Evolutionary conservation across 2,797 vertebrate genomes (phyloP).

Genomic region (Pseudochaenichthys georgianus): DNA sequence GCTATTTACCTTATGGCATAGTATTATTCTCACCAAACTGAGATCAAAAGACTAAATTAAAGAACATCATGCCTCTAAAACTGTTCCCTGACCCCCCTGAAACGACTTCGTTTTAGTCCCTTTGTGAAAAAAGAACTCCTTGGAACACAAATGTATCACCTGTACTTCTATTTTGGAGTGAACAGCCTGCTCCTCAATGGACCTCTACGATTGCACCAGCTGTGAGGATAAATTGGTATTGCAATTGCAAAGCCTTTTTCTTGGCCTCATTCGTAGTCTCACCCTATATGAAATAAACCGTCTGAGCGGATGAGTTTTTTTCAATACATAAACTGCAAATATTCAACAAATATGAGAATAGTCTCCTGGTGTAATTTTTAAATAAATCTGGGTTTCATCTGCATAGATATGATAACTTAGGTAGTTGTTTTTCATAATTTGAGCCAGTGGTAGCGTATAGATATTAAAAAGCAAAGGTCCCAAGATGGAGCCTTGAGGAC

Average conservation of each 20-base stretch:
- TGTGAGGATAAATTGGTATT: conserved; percentile 27
- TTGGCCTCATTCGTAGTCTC: conserved; percentile 4
- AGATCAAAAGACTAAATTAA: background rate
- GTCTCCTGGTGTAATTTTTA: too few species aligned
- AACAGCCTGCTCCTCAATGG: conserved; percentile 16
- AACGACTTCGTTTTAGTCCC: background rate
- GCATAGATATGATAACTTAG: too few species aligned
- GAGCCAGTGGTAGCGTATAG: too few species aligned
- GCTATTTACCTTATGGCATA: background rate
- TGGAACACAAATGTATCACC: background rate
- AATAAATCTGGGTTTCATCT: too few species aligned
- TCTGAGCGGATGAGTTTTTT: too few species aligned
- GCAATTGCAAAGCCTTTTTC: conserved; percentile 17
- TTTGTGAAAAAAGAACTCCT: background rate
- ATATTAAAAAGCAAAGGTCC: too few species aligned
- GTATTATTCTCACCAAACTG: background rate
- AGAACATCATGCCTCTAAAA: background rate
- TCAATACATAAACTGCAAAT: too few species aligned
- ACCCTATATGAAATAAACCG: background rate
- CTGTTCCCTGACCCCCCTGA: background rate
- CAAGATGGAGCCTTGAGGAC: too few species aligned
- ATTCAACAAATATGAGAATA: too few species aligned
- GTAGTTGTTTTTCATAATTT: too few species aligned
- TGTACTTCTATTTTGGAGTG: conserved; percentile 26
- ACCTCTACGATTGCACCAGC: conserved; percentile 29